Evolutionary conservation across 2,888 invertebrate species (phyloP).

Genomic region (Taenaris catops): DNA sequence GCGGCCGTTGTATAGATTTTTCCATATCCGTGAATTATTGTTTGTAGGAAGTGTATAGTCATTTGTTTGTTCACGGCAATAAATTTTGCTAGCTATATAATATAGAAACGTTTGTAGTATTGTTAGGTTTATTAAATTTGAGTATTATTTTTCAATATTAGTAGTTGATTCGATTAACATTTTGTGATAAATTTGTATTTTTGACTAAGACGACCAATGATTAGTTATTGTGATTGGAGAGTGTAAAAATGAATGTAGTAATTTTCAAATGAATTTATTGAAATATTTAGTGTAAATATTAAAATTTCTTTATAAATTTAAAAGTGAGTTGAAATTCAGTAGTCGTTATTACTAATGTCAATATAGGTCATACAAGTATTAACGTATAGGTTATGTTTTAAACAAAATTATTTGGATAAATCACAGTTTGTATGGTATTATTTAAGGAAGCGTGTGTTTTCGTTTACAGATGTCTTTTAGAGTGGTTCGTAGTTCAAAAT

Average conservation of each 20-base stretch:
- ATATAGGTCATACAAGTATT: conserved; percentile 68
- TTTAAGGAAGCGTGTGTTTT: conserved; percentile 55
- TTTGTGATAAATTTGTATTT: no score
- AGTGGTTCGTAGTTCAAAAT: conserved; percentile 98
- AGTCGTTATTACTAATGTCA: conserved; percentile 52
- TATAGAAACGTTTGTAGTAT: no score
- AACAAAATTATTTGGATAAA: conserved; percentile 51
- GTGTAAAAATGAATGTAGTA: no score
- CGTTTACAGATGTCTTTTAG: conserved; percentile 94
- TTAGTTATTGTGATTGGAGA: no score
- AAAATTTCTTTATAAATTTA: conserved; percentile 52
- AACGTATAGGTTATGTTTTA: conserved; percentile 71
- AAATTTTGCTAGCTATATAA: no score
- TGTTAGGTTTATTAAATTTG: no score
- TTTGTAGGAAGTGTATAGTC: conserved; percentile 6
- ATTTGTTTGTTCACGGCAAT: neutral
- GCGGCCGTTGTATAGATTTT: conserved; percentile 1
- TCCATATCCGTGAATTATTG: conserved; percentile 6
- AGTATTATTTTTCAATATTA: no score
- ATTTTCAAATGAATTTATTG: conserved; percentile 74
- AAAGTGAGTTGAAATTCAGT: conserved; percentile 63
- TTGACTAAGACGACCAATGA: no score
- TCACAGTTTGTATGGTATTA: conserved; percentile 50
- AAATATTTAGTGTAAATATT: conserved; percentile 61
- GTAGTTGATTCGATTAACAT: no score